Percentiles rank a stretch among this genome's conserved stretches.
These are phyloP conservation scores for Trissoscelio sp. DNA, from an alignment of 2,888 invertebrate species.

Conservation along the genomic window DNA sequence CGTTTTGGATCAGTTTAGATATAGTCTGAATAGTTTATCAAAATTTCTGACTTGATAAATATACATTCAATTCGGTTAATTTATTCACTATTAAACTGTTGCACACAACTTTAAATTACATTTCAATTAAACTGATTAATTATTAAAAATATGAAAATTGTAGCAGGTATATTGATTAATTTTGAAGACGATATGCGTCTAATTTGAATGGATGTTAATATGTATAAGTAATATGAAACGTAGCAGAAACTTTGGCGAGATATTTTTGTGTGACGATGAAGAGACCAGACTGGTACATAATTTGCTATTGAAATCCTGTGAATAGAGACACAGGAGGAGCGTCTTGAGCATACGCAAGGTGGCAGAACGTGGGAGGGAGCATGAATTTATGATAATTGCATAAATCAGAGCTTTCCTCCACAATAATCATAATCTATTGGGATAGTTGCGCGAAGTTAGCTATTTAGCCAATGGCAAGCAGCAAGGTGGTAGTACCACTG, in stretches of 20 bases:
- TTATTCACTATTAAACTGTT: neutral
- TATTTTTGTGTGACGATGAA: conserved; percentile 67
- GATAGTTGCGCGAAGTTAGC: conserved; percentile 83
- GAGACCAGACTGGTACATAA: conserved; percentile 77
- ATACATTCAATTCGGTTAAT: neutral
- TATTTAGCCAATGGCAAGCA: conserved; percentile 81
- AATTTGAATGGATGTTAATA: conserved; percentile 56
- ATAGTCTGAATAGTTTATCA: too few species aligned
- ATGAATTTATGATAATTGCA: conserved; percentile 83
- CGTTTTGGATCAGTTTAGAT: too few species aligned
- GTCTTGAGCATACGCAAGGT: conserved; percentile 81
- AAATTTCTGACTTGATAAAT: neutral
- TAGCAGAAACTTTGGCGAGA: conserved; percentile 60
- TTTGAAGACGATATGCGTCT: neutral
- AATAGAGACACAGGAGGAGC: conserved; percentile 78
- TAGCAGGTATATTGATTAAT: neutral
- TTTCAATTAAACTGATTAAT: neutral
- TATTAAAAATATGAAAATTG: neutral
- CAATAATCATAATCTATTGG: conserved; percentile 83
- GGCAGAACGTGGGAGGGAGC: conserved; percentile 74
- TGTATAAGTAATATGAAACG: conserved; percentile 64
- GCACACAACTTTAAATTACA: neutral
- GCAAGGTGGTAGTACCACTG: conserved; percentile 72
- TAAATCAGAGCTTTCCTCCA: conserved; percentile 83
- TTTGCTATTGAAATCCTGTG: conserved; percentile 81